Percentiles rank a stretch among this genome's conserved stretches.
Evolutionary conservation across 2,113 vertebrate species (phyloP).

Genomic region (Nannobrachium achirus): DNA sequence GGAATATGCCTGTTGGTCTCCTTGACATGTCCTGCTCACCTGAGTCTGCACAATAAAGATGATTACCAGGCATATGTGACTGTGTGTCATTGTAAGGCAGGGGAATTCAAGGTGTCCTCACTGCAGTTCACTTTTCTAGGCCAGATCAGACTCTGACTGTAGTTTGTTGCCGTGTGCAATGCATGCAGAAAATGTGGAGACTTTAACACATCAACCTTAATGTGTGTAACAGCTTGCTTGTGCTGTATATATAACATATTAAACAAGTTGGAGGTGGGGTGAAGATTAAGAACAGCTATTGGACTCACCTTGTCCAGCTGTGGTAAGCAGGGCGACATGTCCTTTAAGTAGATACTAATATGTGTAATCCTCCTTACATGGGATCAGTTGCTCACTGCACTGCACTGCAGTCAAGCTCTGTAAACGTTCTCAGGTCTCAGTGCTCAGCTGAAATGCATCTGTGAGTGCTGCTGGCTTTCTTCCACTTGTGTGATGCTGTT

Average conservation of each 20-base stretch:
- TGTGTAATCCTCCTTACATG: not conserved
- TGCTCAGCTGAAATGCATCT: too few relatives aligned
- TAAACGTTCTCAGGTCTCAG: not conserved
- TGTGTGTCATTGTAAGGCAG: slow-evolving; percentile 13
- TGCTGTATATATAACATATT: slow-evolving; percentile 10
- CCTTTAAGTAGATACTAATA: slow-evolving; percentile 24
- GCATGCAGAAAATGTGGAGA: not conserved
- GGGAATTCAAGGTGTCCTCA: slow-evolving; percentile 43
- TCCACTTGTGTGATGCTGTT: too few relatives aligned
- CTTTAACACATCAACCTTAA: too few relatives aligned
- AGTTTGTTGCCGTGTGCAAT: not conserved
- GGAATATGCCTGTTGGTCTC: slow-evolving; percentile 15
- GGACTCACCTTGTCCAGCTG: slow-evolving; percentile 54
- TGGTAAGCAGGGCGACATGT: slow-evolving; percentile 8
- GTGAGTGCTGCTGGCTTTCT: too few relatives aligned
- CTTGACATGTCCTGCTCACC: slow-evolving; percentile 11
- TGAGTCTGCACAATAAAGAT: not conserved
- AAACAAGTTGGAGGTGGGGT: slow-evolving; percentile 17
- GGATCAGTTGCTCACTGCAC: not conserved
- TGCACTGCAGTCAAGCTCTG: not conserved
- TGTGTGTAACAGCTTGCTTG: not conserved
- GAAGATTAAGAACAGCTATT: not conserved
- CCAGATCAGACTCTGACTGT: not conserved
- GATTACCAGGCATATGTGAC: slow-evolving; percentile 5
- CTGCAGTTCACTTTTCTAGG: slow-evolving; percentile 16